phyloP scores from a whole-genome alignment of 2,113 vertebrate genomes.

The Dermatemys mawii region DNA sequence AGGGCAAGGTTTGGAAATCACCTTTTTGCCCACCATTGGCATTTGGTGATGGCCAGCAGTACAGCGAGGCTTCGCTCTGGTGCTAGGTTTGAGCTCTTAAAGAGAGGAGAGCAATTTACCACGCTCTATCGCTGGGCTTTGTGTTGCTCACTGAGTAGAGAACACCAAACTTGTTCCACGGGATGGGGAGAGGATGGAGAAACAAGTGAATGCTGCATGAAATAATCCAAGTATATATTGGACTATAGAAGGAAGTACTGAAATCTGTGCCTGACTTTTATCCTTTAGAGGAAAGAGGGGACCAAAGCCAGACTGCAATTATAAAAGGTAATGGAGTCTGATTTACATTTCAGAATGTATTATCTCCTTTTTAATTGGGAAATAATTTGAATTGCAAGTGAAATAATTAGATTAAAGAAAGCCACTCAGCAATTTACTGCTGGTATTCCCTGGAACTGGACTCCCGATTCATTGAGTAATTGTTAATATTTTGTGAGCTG shows the following conservation, averaged over 20 bases:
- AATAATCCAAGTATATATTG: slow-evolving; percentile 24
- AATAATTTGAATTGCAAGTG: slow-evolving; percentile 78
- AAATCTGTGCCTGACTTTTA: slow-evolving; percentile 45
- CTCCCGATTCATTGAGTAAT: slow-evolving; percentile 42
- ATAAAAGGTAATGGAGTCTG: slow-evolving; percentile 70
- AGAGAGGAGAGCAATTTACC: neutral
- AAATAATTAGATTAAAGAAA: slow-evolving; percentile 77
- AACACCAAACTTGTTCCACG: accelerated
- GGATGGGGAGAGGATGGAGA: neutral
- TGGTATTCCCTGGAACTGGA: slow-evolving; percentile 50
- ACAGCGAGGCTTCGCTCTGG: neutral
- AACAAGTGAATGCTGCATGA: neutral
- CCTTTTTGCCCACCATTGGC: neutral
- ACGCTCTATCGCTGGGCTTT: neutral
- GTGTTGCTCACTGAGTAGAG: neutral
- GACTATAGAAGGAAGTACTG: neutral
- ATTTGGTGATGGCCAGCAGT: neutral
- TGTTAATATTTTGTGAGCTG: slow-evolving; percentile 32
- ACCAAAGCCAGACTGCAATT: slow-evolving; percentile 62
- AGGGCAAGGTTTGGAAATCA: slow-evolving; percentile 27
- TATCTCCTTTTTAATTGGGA: slow-evolving; percentile 75
- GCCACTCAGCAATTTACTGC: slow-evolving; percentile 63
- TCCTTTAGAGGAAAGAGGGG: slow-evolving; percentile 64
- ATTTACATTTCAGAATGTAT: slow-evolving; percentile 77
- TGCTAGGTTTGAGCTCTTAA: neutral